phyloP scores from a whole-genome alignment of 2,797 vertebrate species.

The Myiothlypis chrysogaster region DNA sequence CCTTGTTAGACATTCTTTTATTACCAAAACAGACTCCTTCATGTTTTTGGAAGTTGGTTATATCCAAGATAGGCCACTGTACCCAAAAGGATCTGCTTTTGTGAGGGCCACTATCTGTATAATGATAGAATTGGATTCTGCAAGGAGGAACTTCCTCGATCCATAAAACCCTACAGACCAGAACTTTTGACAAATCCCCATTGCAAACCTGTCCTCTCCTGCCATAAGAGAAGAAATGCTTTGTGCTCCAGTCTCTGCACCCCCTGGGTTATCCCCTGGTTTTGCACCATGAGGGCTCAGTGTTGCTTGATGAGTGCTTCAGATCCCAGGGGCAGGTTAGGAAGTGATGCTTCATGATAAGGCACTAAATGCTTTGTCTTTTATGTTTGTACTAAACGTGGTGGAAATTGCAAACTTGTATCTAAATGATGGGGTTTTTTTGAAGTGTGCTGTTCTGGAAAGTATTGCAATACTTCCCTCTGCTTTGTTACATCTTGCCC shows the following conservation, averaged over 20 bases:
- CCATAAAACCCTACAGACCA: background rate
- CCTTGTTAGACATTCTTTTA: background rate
- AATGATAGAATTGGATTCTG: background rate
- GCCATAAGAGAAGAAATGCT: background rate
- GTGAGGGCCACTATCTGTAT: background rate
- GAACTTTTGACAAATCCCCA: background rate
- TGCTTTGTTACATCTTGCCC: background rate
- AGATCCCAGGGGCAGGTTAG: background rate
- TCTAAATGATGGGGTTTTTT: background rate
- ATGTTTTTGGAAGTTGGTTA: background rate
- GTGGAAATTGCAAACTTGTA: background rate
- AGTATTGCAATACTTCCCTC: background rate
- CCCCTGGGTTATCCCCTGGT: background rate
- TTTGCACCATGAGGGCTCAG: background rate
- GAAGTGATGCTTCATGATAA: background rate
- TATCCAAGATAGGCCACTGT: background rate
- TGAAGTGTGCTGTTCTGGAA: background rate
- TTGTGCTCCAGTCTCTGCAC: background rate
- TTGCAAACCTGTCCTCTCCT: background rate
- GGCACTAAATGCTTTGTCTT: background rate
- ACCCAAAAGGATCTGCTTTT: background rate
- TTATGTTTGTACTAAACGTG: background rate
- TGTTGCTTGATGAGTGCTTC: background rate
- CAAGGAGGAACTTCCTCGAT: background rate
- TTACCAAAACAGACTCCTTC: background rate